Evolutionary conservation across 2,113 vertebrate genomes (phyloP).

Genomic region (Platysternon megacephalum): DNA sequence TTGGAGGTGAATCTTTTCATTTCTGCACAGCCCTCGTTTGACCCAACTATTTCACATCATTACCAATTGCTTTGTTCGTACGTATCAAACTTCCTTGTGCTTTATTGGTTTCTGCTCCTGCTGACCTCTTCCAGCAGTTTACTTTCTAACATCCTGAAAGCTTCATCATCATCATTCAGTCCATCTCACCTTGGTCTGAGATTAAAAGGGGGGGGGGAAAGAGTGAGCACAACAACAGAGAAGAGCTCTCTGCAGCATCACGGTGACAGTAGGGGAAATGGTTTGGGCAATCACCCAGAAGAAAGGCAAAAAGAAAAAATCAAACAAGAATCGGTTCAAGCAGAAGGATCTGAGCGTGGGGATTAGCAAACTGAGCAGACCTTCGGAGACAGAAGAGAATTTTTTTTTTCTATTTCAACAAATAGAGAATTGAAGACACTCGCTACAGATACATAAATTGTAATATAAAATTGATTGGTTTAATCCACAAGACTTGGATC

Average conservation of each 20-base stretch:
- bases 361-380: conserved; percentile 25
- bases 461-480: not conserved
- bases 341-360: not conserved
- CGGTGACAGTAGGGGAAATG: conserved; percentile 38
- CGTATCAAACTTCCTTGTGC: conserved; percentile 60
- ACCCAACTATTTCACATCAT: conserved; percentile 75
- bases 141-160: conserved; percentile 71
- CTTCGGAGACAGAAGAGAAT: not conserved
- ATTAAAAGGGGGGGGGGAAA: conserved; percentile 63
- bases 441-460: not conserved
- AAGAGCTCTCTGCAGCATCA: conserved; percentile 23
- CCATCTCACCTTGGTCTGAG: conserved; percentile 68
- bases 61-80: conserved; percentile 70
- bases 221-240: conserved; percentile 46
- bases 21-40: conserved; percentile 66
- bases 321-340: not conserved
- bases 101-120: conserved; percentile 79
- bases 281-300: conserved; percentile 55
- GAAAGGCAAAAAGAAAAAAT: conserved; percentile 17
- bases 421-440: fast-evolving
- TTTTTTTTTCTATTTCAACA: not conserved
- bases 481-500: not conserved
- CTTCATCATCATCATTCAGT: conserved; percentile 70
- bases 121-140: conserved; percentile 77
- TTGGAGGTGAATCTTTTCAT: conserved; percentile 72